Base-by-base conservation (phyloP, 2,113 vertebrate species). In the Rhinichthys klamathensis region DNA sequence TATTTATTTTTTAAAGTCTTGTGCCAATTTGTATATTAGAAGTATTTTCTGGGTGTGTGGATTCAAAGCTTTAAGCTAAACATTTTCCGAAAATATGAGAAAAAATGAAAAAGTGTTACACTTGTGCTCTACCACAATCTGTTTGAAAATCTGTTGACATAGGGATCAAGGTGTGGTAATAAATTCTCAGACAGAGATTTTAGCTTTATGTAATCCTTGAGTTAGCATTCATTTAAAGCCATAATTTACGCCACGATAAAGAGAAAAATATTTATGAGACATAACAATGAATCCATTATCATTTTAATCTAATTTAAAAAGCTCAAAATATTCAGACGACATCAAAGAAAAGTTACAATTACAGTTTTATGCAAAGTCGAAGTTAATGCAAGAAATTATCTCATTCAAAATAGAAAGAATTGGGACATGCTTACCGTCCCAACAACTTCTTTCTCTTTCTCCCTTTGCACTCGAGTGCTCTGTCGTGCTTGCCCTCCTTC, bases 401-500 rank as follows among this genome's bases (percentile, higher is more conserved):
- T 61, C 6, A 46, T 30, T 58, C 30, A 35, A 41, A 78, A 54
- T 11, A 54, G 8, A 51, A 18, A 73, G 25, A 77, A 58, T 27
- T 41, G 44, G 21, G 6, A 13, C 73, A 12, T 67, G 4, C 80
- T 88, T 86, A 88, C 89, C 87, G 65, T 80, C 3, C 3, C 30
- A 44, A 54, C 61, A 76, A 84, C 70, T 54, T 75, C 61, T 58
- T 12, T 8, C 58, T 82, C 44, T 83, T 65, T 54, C 61, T 7
- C 23, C 41, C 56, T 49, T 46, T 56, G 58, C 74, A 32, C 84
- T 81, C 15, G 16, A 30, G 61, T 69, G 56, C 32, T 65, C 44
- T 78, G 79, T 61, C 73, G 44, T n/a, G 32, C 49, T 80, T 80
- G 65, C 44, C 49, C n/a, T 84, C 41, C 81, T 84, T 80, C 85